Base-by-base conservation (phyloP, 2,888 invertebrate genomes). In the Phalera bucephala region DNA sequence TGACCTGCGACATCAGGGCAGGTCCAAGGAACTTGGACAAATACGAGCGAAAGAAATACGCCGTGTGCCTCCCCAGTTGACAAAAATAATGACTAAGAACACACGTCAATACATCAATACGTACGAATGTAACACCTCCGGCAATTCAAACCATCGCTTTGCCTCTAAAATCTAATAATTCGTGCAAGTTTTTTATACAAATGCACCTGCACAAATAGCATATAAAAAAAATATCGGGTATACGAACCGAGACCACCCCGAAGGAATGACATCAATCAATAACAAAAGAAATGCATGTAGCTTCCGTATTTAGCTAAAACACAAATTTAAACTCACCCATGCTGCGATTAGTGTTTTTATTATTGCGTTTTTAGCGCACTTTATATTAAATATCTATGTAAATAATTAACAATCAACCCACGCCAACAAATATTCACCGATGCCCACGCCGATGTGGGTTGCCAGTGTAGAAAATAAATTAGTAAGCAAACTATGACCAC, bases 401-500 rank as follows among this genome's bases (percentile, higher is more conserved):
- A 67, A 64, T 67, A 65, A 64, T 64, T 74, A 64, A 64, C 65
- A 61, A 64, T 65, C 68, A 71, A 82, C 83, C 85, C 86, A 86
- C 87, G 87, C 87, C 66, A 85, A 76, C 79, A 80, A 75, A 70
- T 69, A 67, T 57, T 52, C 68, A 73, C 66, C 58, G 62, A 71
- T 77, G 86, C 88, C 88, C 86, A 87, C 87, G 88, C 88, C 82
- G 79, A 80, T 64, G 58, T 69, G 74, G 73, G 79, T 80, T 88
- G 80, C 82, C 76, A 70, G 48, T 31, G 8, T 4, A 36, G 44
- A 68, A 59, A 60, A 59, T 27, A 25, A 12, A 32, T 6, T 6
- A 13, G 13, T 9, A 13, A 12, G 3, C n/a, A n/a, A n/a, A n/a
- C n/a, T n/a, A n/a, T n/a, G n/a, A n/a, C n/a, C n/a, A n/a, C n/a